Evolutionary conservation across 2,797 vertebrate species (phyloP).

Genomic region (Melanotaenia maccullochi): DNA sequence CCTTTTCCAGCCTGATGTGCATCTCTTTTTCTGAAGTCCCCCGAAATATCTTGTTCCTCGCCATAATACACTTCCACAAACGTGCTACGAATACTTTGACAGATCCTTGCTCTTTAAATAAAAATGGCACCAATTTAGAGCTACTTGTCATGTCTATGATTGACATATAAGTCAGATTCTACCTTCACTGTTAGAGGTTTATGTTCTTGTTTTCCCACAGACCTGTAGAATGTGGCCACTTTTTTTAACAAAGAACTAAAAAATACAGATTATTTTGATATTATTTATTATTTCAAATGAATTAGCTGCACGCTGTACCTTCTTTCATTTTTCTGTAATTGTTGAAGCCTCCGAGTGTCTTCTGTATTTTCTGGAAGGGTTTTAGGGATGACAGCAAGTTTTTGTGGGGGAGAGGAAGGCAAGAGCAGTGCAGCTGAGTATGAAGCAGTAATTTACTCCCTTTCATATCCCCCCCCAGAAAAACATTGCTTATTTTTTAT

Average conservation of each 20-base stretch:
- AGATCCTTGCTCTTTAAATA: not conserved
- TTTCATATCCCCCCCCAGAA: conserved; percentile 63
- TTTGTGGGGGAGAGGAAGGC: conserved; percentile 16
- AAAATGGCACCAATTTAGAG: not conserved
- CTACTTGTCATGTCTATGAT: not conserved
- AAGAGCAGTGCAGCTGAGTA: conserved; percentile 24
- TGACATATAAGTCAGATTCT: not conserved
- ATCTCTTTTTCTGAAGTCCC: not conserved
- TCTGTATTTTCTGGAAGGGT: conserved; percentile 12
- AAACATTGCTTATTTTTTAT: conserved; percentile 44
- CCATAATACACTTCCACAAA: not conserved
- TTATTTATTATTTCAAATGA: no score
- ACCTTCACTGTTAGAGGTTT: not conserved
- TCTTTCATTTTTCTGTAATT: no score
- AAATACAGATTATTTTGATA: not conserved
- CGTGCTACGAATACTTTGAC: not conserved
- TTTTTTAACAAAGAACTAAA: not conserved
- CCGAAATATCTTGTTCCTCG: not conserved
- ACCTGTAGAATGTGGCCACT: not conserved
- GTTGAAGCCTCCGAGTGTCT: not conserved
- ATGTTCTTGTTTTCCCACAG: not conserved
- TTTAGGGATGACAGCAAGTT: conserved; percentile 33
- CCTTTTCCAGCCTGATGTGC: not conserved
- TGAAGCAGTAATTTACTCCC: conserved; percentile 49
- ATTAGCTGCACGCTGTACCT: no score